Base-by-base conservation (phyloP, 2,113 vertebrate species). In the Progne subis region DNA sequence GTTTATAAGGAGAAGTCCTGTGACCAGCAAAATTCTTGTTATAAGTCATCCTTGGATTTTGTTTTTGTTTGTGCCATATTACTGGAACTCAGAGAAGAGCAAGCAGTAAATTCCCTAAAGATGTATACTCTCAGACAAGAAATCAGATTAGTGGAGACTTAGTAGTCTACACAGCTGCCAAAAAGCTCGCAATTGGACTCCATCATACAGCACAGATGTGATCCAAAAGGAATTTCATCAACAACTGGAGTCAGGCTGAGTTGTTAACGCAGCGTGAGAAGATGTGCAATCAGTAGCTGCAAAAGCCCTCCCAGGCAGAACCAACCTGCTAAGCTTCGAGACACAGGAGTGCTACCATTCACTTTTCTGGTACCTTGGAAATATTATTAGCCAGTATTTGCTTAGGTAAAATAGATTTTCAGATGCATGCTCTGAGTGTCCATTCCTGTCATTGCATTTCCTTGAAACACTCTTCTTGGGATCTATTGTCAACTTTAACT, bases 121-220 rank as follows among this genome's bases (percentile, higher is more conserved):
- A 78, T 31, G 20, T 63, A 69, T 39, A 50, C 24, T 74, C 52
- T 82, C 43, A 72, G 83, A 78, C 68, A 81, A 78, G 46, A 83
- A 94, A 95, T 86, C 64, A 81, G 44, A 92, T 94, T 74, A 94
- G 68, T 39, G 49, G 52, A 67, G 90, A 64, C 87, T 94, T 88
- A 93, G 81, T 71, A 87, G 55, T 60, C 77, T 49, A 44, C 64
- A 47, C 37, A 94, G 55, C 86, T 91, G 87, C 92, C 92, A 94
- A 64, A 91, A 82, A 52, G 21, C 82, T 94, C 75, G 61, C 71
- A 59, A 53, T 50, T 93, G 80, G 83, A 69, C 64, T 78, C 77
- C 20, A 28, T 96, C 67, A 14, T 26, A 16, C 24, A 77, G 84
- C 72, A 90, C 84, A 94, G 80, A 77, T 76, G 68, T 80, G 71